These are phyloP conservation scores for Genyomyrus donnyi DNA, from an alignment of 2,113 vertebrate genomes.

Conservation along the genomic window DNA sequence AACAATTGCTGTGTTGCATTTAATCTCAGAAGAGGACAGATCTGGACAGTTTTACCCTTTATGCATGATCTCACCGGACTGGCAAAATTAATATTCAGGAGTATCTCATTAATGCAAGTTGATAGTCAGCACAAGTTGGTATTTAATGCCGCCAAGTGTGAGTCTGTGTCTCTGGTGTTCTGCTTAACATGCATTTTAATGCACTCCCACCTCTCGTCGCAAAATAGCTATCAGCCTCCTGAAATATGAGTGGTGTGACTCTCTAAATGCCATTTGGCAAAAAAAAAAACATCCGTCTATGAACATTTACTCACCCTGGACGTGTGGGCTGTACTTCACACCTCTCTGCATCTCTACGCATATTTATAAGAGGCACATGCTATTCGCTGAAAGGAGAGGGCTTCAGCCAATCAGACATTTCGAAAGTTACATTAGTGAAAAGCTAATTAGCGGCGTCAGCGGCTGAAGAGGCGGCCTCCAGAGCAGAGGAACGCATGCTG, in stretches of 20 bases:
- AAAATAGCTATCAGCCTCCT: neutral
- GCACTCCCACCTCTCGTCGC: neutral
- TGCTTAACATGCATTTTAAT: neutral
- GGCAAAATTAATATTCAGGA: neutral
- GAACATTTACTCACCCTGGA: conserved; percentile 11
- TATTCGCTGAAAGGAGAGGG: neutral
- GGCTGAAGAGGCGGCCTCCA: neutral
- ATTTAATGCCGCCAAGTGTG: neutral
- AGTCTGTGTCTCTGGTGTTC: neutral
- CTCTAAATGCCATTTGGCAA: conserved; percentile 15
- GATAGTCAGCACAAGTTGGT: neutral
- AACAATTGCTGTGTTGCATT: neutral
- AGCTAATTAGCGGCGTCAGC: neutral
- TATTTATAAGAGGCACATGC: neutral
- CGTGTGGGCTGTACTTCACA: conserved; percentile 13
- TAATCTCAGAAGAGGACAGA: neutral
- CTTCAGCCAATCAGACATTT: neutral
- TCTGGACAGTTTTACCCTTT: neutral
- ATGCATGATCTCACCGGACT: neutral
- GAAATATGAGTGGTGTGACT: conserved; percentile 14
- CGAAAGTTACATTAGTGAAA: neutral
- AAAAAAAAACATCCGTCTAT: neutral
- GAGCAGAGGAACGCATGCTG: neutral
- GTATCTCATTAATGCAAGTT: neutral
- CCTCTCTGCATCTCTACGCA: neutral